Base-by-base conservation (phyloP, 1,140 invertebrate species). In the Drosophila burlai region DNA sequence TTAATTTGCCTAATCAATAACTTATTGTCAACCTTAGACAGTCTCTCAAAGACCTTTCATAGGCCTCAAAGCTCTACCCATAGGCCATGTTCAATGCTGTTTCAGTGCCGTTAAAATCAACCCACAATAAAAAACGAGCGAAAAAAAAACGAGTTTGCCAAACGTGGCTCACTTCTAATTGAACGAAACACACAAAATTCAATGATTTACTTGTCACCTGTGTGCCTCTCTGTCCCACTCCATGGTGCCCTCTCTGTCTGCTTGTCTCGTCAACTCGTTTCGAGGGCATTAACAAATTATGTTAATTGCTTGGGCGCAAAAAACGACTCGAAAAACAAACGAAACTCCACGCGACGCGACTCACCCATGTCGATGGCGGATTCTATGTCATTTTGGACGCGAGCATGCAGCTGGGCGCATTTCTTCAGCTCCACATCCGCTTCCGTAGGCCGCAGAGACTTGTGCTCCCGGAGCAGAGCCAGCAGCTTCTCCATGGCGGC, bases 401-500 rank as follows among this genome's bases (percentile, higher is more conserved):
- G 81, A 38, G 94, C 93, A 65, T 93, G 93, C 81, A 93, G 81
- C 68, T 93, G 93, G 16, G 91, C 81, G 69, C 91, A 93, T 43
- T 90, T 90, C 83, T 94, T 93, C 2, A 94, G 84, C 67, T 94
- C 93, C 36, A 92, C 91, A 81, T 94, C 93, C 64, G 94, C 92
- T 89, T 94, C 94, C 86, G 93, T 87, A 55, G 94, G 87, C 45
- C 94, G 87, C 63, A 94, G 76, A 64, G 92, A 81, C 75, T 91
- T 93, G 73, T 92, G 91, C 26, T 79, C 86, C 29, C 90, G 67
- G 40, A 96, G 85, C 73, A 94, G 93, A 74, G 93, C 92, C 61
- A 90, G 91, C 36, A 96, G 81, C 65, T 94, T 93, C 26, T 95
- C 94, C 92, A 96, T 94, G 74, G 94, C 94, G 16, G 89, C 92